phyloP scores from a whole-genome alignment of 2,888 invertebrate species.

The Caenorhabditis imperialis region DNA sequence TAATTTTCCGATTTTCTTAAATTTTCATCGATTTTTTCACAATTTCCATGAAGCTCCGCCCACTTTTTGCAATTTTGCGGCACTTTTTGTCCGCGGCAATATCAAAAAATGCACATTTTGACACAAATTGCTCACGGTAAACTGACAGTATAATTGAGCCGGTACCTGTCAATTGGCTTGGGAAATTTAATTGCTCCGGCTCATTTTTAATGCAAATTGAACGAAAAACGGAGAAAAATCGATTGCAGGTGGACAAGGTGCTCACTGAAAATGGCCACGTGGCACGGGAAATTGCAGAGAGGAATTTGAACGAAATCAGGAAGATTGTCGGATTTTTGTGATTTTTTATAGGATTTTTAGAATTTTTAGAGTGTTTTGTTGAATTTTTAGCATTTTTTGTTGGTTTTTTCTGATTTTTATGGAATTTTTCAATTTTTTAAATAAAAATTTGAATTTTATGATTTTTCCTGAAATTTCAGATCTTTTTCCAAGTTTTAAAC shows the following conservation, averaged over 20 bases:
- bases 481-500: not conserved
- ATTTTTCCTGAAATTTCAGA: conserved; percentile 13
- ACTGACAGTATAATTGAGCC: no score
- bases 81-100: no score
- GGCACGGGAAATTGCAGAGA: conserved; percentile 55
- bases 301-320: conserved; percentile 53
- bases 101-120: no score
- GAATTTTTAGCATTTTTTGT: not conserved
- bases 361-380: not conserved
- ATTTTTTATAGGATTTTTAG: conserved; percentile 9
- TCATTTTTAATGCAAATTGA: no score
- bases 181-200: no score
- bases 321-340: conserved; percentile 54
- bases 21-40: no score
- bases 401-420: not conserved
- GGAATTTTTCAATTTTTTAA: not conserved
- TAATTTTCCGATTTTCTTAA: no score
- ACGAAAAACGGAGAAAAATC: no score
- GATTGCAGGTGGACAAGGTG: conserved; percentile 55
- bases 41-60: no score
- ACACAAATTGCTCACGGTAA: no score
- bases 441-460: not conserved
- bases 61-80: no score
- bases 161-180: no score
- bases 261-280: conserved; percentile 48